Evolutionary conservation across 1,140 invertebrate species (phyloP).

Genomic region (Holotrichia oblita): DNA sequence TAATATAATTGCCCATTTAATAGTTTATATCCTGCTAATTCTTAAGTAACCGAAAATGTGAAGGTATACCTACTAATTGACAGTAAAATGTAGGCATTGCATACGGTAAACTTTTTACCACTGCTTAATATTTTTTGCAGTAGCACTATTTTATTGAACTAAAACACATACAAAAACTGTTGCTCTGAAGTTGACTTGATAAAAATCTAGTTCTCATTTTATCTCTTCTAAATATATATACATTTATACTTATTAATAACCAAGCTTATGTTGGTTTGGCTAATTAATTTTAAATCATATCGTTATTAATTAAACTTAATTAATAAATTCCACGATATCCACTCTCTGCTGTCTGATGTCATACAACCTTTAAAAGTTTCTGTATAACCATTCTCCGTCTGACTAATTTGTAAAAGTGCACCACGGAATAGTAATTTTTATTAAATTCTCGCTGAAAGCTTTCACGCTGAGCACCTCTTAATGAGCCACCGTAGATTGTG

Average conservation of each 20-base stretch:
- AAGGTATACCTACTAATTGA: too few relatives aligned
- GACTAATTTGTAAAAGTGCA: constrained; percentile 17
- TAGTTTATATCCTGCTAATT: too few relatives aligned
- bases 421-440: not conserved
- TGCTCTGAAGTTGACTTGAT: too few relatives aligned
- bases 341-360: not conserved
- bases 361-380: not conserved
- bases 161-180: too few relatives aligned
- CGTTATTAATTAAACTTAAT: not conserved
- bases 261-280: not conserved
- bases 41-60: too few relatives aligned
- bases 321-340: not conserved
- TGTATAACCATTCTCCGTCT: not conserved
- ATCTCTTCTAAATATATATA: not conserved
- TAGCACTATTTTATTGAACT: too few relatives aligned
- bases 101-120: too few relatives aligned
- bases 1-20: too few relatives aligned
- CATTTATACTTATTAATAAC: not conserved
- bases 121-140: too few relatives aligned
- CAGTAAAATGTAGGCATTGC: too few relatives aligned
- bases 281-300: not conserved
- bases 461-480: constrained; percentile 22
- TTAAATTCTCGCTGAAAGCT: constrained; percentile 27
- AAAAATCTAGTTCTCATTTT: not conserved
- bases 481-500: constrained; percentile 9